These are phyloP conservation scores for Hemibagrus wyckioides DNA, from an alignment of 2,113 vertebrate genomes.

Conservation along the genomic window DNA sequence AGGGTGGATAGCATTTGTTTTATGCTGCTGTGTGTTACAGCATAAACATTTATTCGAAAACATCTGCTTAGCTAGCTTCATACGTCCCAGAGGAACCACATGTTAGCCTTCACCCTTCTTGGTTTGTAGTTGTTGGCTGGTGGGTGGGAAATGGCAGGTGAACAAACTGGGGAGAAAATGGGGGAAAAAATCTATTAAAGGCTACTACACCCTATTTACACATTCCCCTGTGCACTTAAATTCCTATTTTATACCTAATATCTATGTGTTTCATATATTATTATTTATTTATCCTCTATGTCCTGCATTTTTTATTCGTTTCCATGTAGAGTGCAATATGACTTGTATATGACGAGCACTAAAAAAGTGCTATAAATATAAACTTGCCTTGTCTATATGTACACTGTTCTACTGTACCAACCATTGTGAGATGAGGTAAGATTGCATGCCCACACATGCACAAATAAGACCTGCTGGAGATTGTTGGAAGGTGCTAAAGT, in stretches of 20 bases:
- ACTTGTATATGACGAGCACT: neutral
- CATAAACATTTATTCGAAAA: neutral
- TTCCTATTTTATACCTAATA: neutral
- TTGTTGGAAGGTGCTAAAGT: slow-evolving; percentile 19
- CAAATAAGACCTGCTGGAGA: slow-evolving; percentile 31
- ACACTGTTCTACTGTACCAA: neutral
- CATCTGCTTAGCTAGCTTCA: neutral
- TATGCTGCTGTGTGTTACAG: neutral
- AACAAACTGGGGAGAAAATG: neutral
- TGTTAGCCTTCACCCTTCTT: neutral
- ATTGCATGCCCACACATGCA: slow-evolving; percentile 22
- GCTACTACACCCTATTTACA: neutral
- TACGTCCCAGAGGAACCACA: neutral
- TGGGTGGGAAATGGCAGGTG: neutral
- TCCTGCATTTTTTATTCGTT: neutral
- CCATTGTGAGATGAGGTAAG: slow-evolving; percentile 24
- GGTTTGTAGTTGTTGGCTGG: neutral
- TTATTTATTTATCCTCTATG: neutral
- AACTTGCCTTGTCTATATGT: neutral
- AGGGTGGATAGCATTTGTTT: neutral
- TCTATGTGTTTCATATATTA: neutral
- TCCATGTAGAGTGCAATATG: neutral
- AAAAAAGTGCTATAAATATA: neutral
- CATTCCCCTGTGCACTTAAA: neutral
- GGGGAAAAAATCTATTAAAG: neutral